Conservation (phyloP, 2,888 invertebrate genomes). For the Pollenia griseotomentosa region DNA sequence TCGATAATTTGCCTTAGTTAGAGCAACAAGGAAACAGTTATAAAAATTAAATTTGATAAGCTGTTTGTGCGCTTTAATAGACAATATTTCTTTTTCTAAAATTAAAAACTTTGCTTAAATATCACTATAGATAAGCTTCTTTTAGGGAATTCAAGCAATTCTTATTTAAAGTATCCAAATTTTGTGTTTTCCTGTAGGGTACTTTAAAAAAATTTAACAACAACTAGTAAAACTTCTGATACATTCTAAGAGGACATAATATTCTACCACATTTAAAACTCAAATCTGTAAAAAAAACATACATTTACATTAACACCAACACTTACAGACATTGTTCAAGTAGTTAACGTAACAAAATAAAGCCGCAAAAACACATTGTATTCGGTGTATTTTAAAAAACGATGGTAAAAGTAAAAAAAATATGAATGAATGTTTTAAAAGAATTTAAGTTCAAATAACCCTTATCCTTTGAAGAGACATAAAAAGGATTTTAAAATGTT, state of each 20-base stretch:
- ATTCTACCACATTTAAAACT: background rate
- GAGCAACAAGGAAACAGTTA: too few relatives aligned
- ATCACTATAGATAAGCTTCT: too few relatives aligned
- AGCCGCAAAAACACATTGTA: slow-evolving; percentile 30
- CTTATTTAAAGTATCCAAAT: too few relatives aligned
- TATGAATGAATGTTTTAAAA: slow-evolving; percentile 40
- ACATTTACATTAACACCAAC: slow-evolving; percentile 26
- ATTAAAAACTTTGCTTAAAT: too few relatives aligned
- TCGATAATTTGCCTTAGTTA: too few relatives aligned
- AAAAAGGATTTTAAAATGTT: slow-evolving; percentile 62
- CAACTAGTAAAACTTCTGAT: background rate
- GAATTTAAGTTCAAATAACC: slow-evolving; percentile 49
- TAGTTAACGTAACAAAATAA: slow-evolving; percentile 28
- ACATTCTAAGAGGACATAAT: slow-evolving; percentile 7
- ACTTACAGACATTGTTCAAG: slow-evolving; percentile 1
- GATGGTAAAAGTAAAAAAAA: background rate
- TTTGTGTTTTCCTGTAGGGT: background rate
- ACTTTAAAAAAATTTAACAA: too few relatives aligned
- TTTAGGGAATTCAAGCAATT: too few relatives aligned
- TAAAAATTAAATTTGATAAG: too few relatives aligned
- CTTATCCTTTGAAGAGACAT: slow-evolving; percentile 50
- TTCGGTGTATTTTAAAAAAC: background rate
- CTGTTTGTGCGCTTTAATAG: too few relatives aligned
- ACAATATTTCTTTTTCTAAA: too few relatives aligned
- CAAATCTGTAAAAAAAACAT: background rate